Conservation (phyloP, 2,888 invertebrate genomes). For the Morpho achilles region DNA sequence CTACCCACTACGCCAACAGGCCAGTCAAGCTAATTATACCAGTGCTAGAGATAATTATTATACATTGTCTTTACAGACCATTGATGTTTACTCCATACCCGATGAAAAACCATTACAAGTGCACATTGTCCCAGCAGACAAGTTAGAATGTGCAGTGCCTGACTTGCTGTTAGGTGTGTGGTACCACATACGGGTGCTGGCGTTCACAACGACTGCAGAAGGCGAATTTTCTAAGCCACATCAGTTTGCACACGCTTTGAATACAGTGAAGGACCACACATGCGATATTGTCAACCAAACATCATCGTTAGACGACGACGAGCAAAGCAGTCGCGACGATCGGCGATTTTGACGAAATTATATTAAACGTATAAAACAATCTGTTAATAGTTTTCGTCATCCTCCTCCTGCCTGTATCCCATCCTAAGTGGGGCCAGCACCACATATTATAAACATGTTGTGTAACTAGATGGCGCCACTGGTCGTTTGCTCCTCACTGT, state of each 20-base stretch:
- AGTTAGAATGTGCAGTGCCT: neutral
- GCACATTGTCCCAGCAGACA: neutral
- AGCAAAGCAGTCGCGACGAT: too few relatives aligned
- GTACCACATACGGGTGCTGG: constrained; percentile 1
- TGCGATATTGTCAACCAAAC: too few relatives aligned
- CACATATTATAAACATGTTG: too few relatives aligned
- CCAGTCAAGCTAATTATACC: too few relatives aligned
- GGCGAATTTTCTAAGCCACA: neutral
- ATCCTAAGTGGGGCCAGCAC: too few relatives aligned
- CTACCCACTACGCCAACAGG: neutral
- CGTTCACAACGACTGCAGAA: neutral
- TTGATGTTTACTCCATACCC: neutral
- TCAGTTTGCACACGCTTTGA: neutral
- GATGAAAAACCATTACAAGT: neutral
- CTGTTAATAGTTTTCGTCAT: too few relatives aligned
- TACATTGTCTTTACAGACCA: neutral
- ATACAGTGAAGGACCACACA: neutral
- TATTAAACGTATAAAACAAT: too few relatives aligned
- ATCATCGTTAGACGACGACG: too few relatives aligned
- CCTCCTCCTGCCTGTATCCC: too few relatives aligned
- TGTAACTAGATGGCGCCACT: too few relatives aligned
- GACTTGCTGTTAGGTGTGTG: neutral
- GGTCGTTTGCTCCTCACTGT: too few relatives aligned
- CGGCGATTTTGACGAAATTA: too few relatives aligned
- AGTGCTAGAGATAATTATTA: neutral